Evolutionary conservation across 2,113 vertebrate genomes (phyloP).

Genomic region (Amazona vittata): DNA sequence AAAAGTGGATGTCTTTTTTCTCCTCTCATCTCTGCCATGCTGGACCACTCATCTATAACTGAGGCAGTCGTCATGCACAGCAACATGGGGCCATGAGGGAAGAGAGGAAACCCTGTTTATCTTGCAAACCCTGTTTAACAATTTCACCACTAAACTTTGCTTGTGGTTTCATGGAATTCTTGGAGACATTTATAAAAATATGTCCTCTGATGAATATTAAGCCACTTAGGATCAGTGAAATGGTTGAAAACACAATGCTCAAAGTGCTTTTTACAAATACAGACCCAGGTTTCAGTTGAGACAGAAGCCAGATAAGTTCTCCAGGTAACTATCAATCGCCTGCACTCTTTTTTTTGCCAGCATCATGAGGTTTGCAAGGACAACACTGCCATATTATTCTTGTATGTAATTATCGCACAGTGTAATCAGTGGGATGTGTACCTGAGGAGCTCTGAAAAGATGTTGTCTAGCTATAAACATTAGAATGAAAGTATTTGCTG

Average conservation of each 20-base stretch:
- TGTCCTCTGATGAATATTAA: neutral
- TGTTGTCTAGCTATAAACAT: neutral
- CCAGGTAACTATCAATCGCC: neutral
- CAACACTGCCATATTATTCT: neutral
- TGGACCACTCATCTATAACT: neutral
- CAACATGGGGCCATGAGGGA: rapidly evolving
- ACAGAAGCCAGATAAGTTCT: neutral
- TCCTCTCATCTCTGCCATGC: neutral
- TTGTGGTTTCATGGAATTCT: neutral
- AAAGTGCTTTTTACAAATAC: neutral
- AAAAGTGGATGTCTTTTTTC: neutral
- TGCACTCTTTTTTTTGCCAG: neutral
- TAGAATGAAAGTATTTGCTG: neutral
- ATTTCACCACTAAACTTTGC: neutral
- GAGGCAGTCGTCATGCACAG: neutral
- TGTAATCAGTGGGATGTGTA: neutral
- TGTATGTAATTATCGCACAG: neutral
- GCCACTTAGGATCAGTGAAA: neutral
- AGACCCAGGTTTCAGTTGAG: neutral
- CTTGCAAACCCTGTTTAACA: neutral
- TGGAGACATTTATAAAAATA: neutral
- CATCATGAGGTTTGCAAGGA: neutral
- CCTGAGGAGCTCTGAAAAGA: neutral
- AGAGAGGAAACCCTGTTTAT: neutral
- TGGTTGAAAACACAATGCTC: neutral